Evolutionary conservation across 2,888 invertebrate species (phyloP).

Genomic region (Baccha elongata): DNA sequence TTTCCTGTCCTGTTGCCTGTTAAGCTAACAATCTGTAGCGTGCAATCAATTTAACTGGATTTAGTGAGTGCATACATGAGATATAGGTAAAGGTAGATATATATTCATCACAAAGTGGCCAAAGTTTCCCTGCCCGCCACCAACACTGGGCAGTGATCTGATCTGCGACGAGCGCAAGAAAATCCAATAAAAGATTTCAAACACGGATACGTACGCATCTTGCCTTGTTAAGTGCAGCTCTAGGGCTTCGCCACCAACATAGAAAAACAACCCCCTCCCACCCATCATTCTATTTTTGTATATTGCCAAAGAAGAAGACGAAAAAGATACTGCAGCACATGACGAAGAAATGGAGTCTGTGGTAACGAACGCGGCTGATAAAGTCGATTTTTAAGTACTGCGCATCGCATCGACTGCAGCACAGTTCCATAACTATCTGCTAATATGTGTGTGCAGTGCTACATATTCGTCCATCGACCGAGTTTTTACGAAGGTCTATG

Average conservation of each 20-base stretch:
- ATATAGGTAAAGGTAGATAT: conserved; percentile 27
- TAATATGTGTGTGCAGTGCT: conserved; percentile 58
- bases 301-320: conserved; percentile 55
- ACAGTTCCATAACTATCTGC: conserved; percentile 57
- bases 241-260: conserved; percentile 66
- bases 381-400: conserved; percentile 66
- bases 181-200: conserved; percentile 73
- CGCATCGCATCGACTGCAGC: conserved; percentile 35
- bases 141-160: conserved; percentile 45
- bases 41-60: conserved; percentile 73
- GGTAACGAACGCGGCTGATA: conserved; percentile 67
- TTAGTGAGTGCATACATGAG: conserved; percentile 69
- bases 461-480: conserved; percentile 60
- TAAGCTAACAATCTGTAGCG: conserved; percentile 68
- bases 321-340: conserved; percentile 53
- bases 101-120: conserved; percentile 28
- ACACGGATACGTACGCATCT: conserved; percentile 73
- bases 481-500: conserved; percentile 60
- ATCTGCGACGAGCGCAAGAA: conserved; percentile 66
- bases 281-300: neutral
- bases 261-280: conserved; percentile 16
- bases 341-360: conserved; percentile 42
- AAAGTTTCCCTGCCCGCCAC: conserved; percentile 15
- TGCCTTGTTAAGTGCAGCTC: conserved; percentile 70
- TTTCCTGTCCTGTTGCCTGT: conserved; percentile 68